Conservation (phyloP, 2,888 invertebrate genomes). For the Unio pictorum region DNA sequence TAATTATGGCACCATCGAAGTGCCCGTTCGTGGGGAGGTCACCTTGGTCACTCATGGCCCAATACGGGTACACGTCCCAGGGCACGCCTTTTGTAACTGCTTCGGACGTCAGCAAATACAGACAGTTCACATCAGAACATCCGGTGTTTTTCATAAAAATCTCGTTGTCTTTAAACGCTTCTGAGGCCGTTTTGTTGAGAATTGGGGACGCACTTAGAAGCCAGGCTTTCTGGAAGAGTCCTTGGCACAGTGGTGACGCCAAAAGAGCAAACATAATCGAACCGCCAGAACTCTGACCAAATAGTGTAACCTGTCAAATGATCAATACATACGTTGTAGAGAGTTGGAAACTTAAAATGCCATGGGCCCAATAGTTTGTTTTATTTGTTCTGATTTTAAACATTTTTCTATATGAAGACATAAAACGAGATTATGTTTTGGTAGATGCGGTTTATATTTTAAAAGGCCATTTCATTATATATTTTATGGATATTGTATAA, state of each 20-base stretch:
- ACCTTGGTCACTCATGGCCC: conserved; percentile 24
- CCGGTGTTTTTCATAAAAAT: conserved; percentile 40
- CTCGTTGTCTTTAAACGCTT: conserved; percentile 48
- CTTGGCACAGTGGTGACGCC: conserved; percentile 75
- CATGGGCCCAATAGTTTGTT: no score
- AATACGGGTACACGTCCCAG: conserved; percentile 33
- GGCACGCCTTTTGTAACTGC: conserved; percentile 18
- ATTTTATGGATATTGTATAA: no score
- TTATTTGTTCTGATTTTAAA: no score
- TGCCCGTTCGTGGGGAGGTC: conserved; percentile 13
- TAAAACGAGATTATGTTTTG: no score
- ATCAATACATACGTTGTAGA: no score
- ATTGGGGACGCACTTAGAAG: conserved; percentile 65
- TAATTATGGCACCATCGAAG: conserved; percentile 27
- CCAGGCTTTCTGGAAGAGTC: conserved; percentile 77
- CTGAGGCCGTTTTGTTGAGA: conserved; percentile 48
- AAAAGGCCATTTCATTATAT: no score
- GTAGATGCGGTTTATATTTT: no score
- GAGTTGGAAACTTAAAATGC: no score
- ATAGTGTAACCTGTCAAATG: conserved; percentile 79
- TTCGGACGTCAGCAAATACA: conserved; percentile 11
- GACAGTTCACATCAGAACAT: conserved; percentile 21
- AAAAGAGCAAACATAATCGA: conserved; percentile 86
- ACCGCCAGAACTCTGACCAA: conserved; percentile 89
- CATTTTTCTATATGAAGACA: no score